Evolutionary conservation across 2,888 invertebrate species (phyloP).

Genomic region (Seladonia tumulorum): DNA sequence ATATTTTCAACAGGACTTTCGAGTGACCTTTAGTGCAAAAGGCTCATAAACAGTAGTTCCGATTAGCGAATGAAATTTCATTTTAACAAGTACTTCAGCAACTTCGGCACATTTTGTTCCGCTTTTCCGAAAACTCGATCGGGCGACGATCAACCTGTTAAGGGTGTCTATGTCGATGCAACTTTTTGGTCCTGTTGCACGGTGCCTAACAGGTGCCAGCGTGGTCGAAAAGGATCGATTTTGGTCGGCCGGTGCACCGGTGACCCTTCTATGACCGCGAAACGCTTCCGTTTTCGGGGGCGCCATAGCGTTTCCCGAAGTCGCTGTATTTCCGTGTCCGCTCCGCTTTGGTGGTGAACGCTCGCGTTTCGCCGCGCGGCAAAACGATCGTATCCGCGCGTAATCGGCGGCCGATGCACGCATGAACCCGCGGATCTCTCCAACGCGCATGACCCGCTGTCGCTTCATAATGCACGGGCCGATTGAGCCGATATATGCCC

Average conservation of each 20-base stretch:
- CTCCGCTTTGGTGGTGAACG: background rate
- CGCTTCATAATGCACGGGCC: slow-evolving; percentile 30
- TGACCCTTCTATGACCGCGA: background rate
- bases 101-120: too few species aligned
- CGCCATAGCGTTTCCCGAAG: background rate
- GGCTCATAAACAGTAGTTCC: background rate
- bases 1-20: background rate
- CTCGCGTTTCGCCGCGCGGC: background rate
- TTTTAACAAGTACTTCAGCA: too few species aligned
- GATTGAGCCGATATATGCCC: slow-evolving; percentile 21
- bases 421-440: background rate
- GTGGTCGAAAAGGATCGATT: background rate
- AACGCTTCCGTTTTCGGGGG: background rate
- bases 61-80: too few species aligned
- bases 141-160: background rate
- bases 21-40: background rate
- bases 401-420: slow-evolving; percentile 5
- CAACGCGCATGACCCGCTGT: background rate
- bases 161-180: background rate
- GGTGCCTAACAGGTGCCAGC: background rate
- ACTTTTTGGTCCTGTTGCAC: background rate
- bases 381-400: slow-evolving; percentile 7
- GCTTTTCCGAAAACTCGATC: too few species aligned
- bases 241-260: background rate
- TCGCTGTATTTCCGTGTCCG: background rate